Percentiles rank a stretch among this genome's conserved stretches.
phyloP scores from a whole-genome alignment of 2,797 vertebrate genomes.

The Linurgus olivaceus region DNA sequence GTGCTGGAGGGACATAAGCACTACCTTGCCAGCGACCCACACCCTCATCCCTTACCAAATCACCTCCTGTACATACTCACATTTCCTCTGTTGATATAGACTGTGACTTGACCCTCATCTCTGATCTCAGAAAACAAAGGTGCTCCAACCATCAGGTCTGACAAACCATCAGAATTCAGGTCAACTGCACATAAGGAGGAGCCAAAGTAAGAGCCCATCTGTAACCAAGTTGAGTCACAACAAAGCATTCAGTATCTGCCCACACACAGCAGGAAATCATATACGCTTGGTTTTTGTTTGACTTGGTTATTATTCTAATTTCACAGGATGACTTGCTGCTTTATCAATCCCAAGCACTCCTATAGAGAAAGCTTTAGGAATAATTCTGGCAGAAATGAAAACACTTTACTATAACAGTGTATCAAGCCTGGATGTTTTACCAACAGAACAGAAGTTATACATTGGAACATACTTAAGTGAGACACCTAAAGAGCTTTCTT shows the following conservation, averaged over 20 bases:
- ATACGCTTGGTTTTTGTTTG: neutral
- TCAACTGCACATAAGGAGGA: conserved; percentile 99
- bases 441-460: neutral
- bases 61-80: conserved; percentile 81
- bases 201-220: conserved; percentile 99
- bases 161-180: conserved; percentile 94
- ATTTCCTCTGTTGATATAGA: conserved; percentile 96
- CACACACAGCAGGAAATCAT: conserved; percentile 43
- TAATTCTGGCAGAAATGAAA: neutral
- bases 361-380: neutral
- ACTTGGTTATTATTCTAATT: neutral
- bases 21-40: neutral
- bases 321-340: neutral
- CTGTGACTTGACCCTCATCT: conserved; percentile 95
- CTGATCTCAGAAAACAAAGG: conserved; percentile 95
- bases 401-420: neutral
- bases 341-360: neutral
- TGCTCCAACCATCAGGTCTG: conserved; percentile 96
- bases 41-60: neutral
- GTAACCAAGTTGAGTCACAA: conserved; percentile 90
- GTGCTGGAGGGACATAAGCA: neutral
- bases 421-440: neutral
- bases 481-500: neutral
- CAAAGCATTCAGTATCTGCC: conserved; percentile 85
- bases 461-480: neutral